phyloP scores from a whole-genome alignment of 2,888 invertebrate genomes.

The Cotesia congregata region DNA sequence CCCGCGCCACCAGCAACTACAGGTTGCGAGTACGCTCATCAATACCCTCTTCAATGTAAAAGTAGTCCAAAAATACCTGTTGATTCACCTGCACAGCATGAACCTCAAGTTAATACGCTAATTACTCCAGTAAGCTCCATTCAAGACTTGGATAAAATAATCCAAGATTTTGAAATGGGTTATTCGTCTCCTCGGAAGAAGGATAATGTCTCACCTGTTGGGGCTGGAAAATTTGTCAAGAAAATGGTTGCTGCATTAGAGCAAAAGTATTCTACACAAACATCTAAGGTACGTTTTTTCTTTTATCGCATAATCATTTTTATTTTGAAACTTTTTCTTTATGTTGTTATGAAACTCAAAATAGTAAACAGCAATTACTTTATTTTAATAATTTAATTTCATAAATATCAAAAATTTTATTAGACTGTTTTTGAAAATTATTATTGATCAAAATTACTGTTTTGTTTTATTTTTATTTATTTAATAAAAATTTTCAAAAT shows the following conservation, averaged over 20 bases:
- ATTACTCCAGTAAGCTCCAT: neutral
- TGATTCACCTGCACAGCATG: constrained; percentile 35
- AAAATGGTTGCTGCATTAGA: constrained; percentile 60
- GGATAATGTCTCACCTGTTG: neutral
- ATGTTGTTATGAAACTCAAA: neutral
- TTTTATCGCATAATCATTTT: neutral
- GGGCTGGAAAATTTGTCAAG: constrained; percentile 55
- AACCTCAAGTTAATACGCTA: neutral
- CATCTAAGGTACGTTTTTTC: constrained; percentile 38
- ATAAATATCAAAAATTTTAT: neutral
- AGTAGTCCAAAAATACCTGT: neutral
- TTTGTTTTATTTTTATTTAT: too few species aligned
- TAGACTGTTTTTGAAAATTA: too few species aligned
- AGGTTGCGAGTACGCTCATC: neutral
- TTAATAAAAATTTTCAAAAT: too few species aligned
- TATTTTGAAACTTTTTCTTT: neutral
- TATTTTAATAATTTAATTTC: neutral
- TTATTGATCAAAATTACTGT: too few species aligned
- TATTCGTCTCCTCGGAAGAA: constrained; percentile 51
- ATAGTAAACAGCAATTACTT: neutral
- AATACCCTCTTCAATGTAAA: neutral
- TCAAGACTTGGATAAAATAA: constrained; percentile 51
- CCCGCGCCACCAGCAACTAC: neutral
- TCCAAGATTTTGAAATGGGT: constrained; percentile 55
- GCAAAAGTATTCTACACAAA: constrained; percentile 47